phyloP scores from a whole-genome alignment of 2,113 vertebrate genomes.

The Papio anubis region DNA sequence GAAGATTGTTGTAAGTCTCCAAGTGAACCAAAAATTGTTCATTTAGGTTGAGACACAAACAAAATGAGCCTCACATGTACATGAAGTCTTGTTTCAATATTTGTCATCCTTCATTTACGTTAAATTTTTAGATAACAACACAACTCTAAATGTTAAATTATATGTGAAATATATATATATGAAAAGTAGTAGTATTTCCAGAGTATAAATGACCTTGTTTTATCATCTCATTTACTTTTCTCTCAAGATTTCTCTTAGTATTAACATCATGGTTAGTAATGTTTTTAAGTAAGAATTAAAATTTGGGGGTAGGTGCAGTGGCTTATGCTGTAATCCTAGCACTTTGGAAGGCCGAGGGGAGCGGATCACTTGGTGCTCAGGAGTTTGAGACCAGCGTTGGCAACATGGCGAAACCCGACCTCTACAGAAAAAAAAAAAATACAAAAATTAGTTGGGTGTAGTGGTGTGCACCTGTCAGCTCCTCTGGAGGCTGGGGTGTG shows the following conservation, averaged over 20 bases:
- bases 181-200: background rate
- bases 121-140: background rate
- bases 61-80: background rate
- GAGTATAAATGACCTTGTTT: background rate
- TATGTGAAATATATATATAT: background rate
- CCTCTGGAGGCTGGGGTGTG: background rate
- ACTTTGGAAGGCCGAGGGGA: background rate
- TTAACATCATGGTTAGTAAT: background rate
- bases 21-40: constrained; percentile 18
- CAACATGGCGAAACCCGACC: background rate
- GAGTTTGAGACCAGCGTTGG: background rate
- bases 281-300: background rate
- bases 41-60: background rate
- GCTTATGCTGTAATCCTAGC: background rate
- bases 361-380: background rate
- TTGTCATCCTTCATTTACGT: constrained; percentile 19
- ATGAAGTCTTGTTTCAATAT: background rate
- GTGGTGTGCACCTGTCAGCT: background rate
- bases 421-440: too few relatives aligned
- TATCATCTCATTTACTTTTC: constrained; percentile 18
- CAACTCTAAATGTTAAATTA: background rate
- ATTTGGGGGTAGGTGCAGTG: background rate
- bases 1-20: background rate
- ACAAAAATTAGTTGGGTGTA: background rate
- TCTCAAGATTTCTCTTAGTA: background rate